Base-by-base conservation (phyloP, 2,113 vertebrate species). In the Protobothrops mucrosquamatus region DNA sequence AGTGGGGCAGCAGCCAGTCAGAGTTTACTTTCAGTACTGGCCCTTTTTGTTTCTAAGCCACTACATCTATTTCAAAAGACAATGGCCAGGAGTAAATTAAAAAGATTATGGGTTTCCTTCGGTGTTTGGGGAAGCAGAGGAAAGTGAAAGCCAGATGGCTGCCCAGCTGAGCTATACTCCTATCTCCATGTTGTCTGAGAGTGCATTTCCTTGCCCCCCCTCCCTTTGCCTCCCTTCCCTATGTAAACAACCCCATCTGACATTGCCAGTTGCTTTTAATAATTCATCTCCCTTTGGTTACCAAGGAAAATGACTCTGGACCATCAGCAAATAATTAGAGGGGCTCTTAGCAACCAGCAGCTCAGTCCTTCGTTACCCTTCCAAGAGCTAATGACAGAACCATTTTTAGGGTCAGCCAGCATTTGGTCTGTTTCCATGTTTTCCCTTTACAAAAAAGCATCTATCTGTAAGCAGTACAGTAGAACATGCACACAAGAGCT, bases 211-310 rank as follows among this genome's bases (percentile, higher is more conserved):
- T 74, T 74, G 14, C 34, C 48, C 51, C 51, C 91, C 43, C 34
- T 43, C 52, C 87, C 29, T 86, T 74, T 85, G 43, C 89, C 52
- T 14, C 51, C 85, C 34, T 3, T 39, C 91, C 90, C 69, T 85
- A 69, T 81, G 88, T 20, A 95, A 94, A 94, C 95, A 93, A 92
- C 1, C 0, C 96, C 96, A 96, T 95, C 94, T 97, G 96, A 93
- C 88, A 95, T 95, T 95, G 95, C 94, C 91, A 85, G 69, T 51
- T 92, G 93, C 94, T 97, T 93, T 97, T 93, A 96, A 94, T 96
- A 96, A 97, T 96, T 95, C 93, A 95, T 74, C 7, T 88, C 51
- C 92, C 94, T 96, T 97, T 94, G 95, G 95, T 96, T 96, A 96
- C 95, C 92, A 95, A 92, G 74, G 64, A 94, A 92, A 95, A 90